Conservation (phyloP, 2,113 vertebrate species). For the Oreochromis tanganicae region DNA sequence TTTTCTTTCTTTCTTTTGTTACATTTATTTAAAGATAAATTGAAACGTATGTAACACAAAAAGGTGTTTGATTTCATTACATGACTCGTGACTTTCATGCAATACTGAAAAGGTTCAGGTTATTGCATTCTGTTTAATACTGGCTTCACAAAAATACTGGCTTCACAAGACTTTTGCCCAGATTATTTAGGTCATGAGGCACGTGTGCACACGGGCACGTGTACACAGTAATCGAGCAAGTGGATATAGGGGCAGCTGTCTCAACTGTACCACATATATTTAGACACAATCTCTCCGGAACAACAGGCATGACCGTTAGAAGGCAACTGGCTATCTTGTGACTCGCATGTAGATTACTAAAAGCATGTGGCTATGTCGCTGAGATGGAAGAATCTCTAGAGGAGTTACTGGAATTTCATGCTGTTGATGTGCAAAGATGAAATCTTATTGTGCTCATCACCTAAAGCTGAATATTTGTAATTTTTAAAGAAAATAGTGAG, state of each 20-base stretch:
- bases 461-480: neutral
- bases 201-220: conserved; percentile 45
- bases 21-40: neutral
- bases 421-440: neutral
- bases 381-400: neutral
- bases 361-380: conserved; percentile 19
- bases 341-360: conserved; percentile 48
- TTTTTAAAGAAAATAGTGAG: neutral
- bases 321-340: conserved; percentile 64
- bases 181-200: conserved; percentile 21
- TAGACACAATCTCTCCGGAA: conserved; percentile 65
- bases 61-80: neutral
- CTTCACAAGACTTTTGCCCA: neutral
- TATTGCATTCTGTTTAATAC: neutral
- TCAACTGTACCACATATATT: conserved; percentile 58
- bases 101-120: neutral
- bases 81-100: neutral
- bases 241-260: conserved; percentile 61
- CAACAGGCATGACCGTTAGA: conserved; percentile 56
- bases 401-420: neutral
- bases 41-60: neutral
- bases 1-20: neutral
- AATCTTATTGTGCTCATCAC: rapidly evolving
- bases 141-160: neutral
- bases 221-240: conserved; percentile 22